Base-by-base conservation (phyloP, 2,888 invertebrate genomes). In the Microctonus brassicae region DNA sequence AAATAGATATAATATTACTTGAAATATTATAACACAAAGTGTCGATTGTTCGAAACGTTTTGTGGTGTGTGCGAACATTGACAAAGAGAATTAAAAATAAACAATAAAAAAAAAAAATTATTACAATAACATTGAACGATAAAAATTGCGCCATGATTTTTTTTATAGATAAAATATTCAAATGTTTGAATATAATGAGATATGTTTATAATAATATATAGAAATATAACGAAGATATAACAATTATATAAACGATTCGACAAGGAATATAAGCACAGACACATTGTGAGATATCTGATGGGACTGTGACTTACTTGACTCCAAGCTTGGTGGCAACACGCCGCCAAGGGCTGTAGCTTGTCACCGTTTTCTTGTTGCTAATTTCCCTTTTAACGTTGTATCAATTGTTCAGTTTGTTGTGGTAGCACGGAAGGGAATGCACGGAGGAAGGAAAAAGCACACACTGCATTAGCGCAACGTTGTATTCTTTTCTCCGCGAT, bases 311-410 rank as follows among this genome's bases (percentile, higher is more conserved):
- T 95, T 95, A 96, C 95, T 95, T 95, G 90, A 96, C 95, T 93
- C 96, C 95, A 88, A 96, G 94, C 90, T 95, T 96, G 90, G 94
- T 95, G 89, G 96, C 96, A 89, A 96, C 96, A 90, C 95, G 93
- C 88, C 95, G 94, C 96, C 96, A 96, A 90, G 95, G 96, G 88
- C 94, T 94, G 92, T 94, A 94, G 92, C 94, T 93, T 88, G 92
- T 91, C 85, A 91, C 89, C 86, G 90, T 88, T 90, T 91, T 89
- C 89, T 90, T 92, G 91, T 91, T 92, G 93, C 91, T 92, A 84
- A 83, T 84, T 83, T 87, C 87, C 87, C 86, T 87, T 84, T 85
- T 81, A 84, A 82, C 78, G 81, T 77, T 79, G 82, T 66, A 72
- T 73, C 80, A 78, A 83, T 81, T 82, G 80, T 83, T 84, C 78